Conservation (phyloP, 1,140 invertebrate species). For the Ceratosolen solmsi region DNA sequence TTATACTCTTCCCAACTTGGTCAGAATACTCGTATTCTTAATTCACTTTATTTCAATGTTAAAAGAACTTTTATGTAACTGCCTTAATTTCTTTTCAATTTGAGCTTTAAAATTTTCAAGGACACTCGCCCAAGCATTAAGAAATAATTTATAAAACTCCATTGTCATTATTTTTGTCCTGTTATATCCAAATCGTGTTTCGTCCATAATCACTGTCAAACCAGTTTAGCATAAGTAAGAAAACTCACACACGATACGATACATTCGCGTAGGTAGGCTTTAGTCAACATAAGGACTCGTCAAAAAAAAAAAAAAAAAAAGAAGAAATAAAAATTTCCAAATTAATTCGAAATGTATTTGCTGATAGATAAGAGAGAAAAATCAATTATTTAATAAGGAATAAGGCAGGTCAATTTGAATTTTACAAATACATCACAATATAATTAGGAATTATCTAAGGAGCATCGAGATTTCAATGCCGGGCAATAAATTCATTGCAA, state of each 20-base stretch:
- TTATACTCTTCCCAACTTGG: not conserved
- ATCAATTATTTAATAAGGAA: not conserved
- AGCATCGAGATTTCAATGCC: not conserved
- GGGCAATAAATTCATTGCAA: not conserved
- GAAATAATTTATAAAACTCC: not conserved
- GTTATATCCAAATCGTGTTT: not conserved
- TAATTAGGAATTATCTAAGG: not conserved
- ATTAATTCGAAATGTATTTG: not conserved
- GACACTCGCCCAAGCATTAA: not conserved
- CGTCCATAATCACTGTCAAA: not conserved
- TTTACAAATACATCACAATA: not conserved
- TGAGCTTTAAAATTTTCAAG: not conserved
- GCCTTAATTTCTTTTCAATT: not conserved
- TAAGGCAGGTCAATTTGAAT: not conserved
- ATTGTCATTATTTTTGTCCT: not conserved
- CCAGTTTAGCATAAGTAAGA: not conserved
- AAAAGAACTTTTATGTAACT: not conserved
- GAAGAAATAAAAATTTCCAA: not conserved
- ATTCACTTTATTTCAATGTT: not conserved
- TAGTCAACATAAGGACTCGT: not conserved
- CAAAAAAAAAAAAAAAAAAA: too few species aligned
- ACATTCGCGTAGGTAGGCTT: not conserved
- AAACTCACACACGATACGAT: not conserved
- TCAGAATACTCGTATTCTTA: not conserved
- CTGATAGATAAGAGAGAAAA: not conserved